Evolutionary conservation across 2,888 invertebrate species (phyloP), one percentile per base, ranked within the genome.

Genomic region (Chesias legatella): DNA sequence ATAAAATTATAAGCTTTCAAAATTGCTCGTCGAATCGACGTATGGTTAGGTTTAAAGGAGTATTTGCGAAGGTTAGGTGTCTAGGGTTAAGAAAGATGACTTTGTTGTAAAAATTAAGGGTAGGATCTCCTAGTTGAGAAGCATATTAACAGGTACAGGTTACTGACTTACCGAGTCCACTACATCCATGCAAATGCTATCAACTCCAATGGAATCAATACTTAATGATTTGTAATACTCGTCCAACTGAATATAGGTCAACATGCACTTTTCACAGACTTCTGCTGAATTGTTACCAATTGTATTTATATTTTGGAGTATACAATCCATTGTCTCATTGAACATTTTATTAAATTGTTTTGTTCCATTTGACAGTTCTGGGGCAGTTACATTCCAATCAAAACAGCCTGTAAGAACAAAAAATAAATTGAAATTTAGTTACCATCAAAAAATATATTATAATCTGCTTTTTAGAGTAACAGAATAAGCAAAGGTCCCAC

Each of bases 121-220:
- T n/a, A n/a, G n/a, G n/a, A n/a, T n/a, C n/a, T n/a, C n/a, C n/a
- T n/a, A n/a, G n/a, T n/a, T n/a, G n/a, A n/a, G n/a, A n/a, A n/a
- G n/a, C n/a, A n/a, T n/a, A n/a, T n/a, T n/a, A n/a, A n/a, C n/a
- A n/a, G n/a, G n/a, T n/a, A n/a, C n/a, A n/a, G n/a, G n/a, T n/a
- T n/a, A n/a, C n/a, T n/a, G 45, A 79, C 88, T 84, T 76, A 92
- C 92, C 52, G 90, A 78, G 74, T 93, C 92, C 1, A 92, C 91
- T 53, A 92, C 86, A 67, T 93, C 93, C 90, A 93, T 91, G 58
- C 93, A 93, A 43, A 92, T 80, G 46, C 84, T 89, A 47, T 90
- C 90, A 37, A 90, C 86, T 43, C 90, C 91, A 61, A 90, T 89
- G 37, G 83, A 72, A 62, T 90, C 89, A 53, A 79, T 56, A 45